Conservation (phyloP, 2,113 vertebrate species). For the Rissa tridactyla region DNA sequence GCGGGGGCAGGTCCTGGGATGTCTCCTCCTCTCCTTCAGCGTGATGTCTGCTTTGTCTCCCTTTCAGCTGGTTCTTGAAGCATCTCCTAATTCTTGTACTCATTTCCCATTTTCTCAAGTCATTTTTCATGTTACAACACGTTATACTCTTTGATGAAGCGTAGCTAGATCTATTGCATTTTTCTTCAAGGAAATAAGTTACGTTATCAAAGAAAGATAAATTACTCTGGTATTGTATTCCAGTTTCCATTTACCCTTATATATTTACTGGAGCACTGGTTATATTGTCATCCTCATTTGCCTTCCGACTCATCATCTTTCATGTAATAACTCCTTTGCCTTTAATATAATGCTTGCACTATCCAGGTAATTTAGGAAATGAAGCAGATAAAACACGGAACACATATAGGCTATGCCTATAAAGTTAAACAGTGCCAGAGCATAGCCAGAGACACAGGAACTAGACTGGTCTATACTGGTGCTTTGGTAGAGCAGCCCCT, state of each 20-base stretch:
- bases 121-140: background rate
- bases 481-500: background rate
- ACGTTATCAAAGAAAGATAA: background rate
- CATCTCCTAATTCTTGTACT: background rate
- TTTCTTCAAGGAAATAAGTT: background rate
- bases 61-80: background rate
- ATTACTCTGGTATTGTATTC: background rate
- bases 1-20: background rate
- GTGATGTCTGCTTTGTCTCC: background rate
- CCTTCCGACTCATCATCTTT: background rate
- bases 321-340: background rate
- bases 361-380: background rate
- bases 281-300: background rate
- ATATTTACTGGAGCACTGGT: background rate
- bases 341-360: background rate
- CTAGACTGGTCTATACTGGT: background rate
- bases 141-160: background rate
- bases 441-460: background rate
- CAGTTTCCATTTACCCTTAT: background rate
- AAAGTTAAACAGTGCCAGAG: background rate
- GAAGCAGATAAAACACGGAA: background rate
- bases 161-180: background rate
- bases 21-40: background rate
- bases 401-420: background rate
- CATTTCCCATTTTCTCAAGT: background rate